A percentile compares a stretch with the other conserved stretches of the same genome.
Conservation (phyloP, 2,888 invertebrate species). For the Mycogona germanica region DNA sequence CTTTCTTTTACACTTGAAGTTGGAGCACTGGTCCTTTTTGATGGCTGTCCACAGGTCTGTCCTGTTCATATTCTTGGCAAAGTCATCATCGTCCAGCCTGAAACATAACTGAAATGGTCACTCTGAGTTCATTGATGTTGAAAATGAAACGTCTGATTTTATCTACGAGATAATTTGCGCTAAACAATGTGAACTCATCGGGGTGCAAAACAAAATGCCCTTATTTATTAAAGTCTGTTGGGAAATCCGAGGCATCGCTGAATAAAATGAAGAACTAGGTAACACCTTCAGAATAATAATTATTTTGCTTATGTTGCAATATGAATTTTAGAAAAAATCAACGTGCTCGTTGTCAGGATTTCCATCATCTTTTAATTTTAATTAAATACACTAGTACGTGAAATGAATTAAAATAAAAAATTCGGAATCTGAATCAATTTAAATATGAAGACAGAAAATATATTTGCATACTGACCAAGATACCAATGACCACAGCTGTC, state of each 20-base stretch:
- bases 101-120: not conserved
- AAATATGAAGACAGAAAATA: not conserved
- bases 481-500: constrained; percentile 12
- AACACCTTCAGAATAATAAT: no score
- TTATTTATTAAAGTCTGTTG: no score
- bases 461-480: constrained; percentile 2
- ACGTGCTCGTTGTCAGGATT: no score
- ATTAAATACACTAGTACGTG: not conserved
- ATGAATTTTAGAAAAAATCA: no score
- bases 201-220: no score
- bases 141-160: not conserved
- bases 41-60: constrained; percentile 10
- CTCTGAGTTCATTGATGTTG: not conserved
- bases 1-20: not conserved
- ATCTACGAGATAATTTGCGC: not conserved
- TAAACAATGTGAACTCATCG: no score
- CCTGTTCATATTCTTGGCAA: constrained; percentile 7
- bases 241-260: no score
- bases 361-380: no score
- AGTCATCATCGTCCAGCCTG: not conserved
- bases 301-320: no score
- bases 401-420: not conserved
- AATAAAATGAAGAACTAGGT: no score
- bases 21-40: not conserved
- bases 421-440: not conserved